phyloP scores from a whole-genome alignment of 30 jellyfish, hydroid and myxozoan species.

The Cassiopea andromeda region DNA sequence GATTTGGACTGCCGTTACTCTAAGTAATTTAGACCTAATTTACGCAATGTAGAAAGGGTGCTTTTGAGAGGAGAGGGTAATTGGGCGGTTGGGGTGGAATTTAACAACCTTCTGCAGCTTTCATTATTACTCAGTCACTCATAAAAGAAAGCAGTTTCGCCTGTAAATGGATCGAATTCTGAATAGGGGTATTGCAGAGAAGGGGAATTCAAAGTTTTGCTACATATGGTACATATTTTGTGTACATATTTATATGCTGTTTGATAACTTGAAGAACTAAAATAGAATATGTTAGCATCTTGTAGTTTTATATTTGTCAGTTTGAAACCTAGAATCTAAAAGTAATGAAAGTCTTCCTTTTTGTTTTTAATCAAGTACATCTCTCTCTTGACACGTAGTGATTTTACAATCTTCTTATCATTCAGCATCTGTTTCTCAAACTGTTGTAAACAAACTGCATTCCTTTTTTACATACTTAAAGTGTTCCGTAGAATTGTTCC shows the following conservation, averaged over 20 bases:
- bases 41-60: not conserved
- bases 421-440: not conserved
- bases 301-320: not conserved
- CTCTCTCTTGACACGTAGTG: not conserved
- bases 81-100: not conserved
- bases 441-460: not conserved
- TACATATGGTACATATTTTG: not conserved
- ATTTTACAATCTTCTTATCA: not conserved
- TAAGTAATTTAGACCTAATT: not conserved
- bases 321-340: not conserved
- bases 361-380: not conserved
- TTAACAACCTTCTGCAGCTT: not conserved
- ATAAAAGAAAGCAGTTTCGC: not conserved
- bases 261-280: no score
- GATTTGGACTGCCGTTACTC: not conserved
- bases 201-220: not conserved
- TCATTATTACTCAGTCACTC: not conserved
- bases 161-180: no score
- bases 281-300: not conserved
- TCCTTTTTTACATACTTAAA: not conserved
- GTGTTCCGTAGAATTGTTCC: not conserved
- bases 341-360: not conserved
- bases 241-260: not conserved
- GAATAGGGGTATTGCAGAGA: not conserved
- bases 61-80: not conserved